Base-by-base conservation (phyloP, 2,113 vertebrate species). In the Jaculus jaculus region DNA sequence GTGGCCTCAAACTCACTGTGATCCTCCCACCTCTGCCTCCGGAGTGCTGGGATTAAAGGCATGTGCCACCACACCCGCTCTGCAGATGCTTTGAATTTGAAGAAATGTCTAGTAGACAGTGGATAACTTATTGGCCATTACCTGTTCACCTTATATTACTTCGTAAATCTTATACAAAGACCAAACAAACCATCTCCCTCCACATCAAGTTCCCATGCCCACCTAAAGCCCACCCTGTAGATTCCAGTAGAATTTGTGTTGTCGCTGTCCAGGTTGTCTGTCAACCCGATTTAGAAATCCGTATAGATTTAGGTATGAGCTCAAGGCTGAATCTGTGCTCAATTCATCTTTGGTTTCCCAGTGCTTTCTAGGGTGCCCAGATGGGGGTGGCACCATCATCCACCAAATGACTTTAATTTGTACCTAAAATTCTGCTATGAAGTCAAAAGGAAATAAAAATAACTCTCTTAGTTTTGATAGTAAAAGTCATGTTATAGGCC, bases 361-460 rank as follows among this genome's bases (percentile, higher is more conserved):
- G 1, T 58, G n/a, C 39, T 42, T 89, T 16, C 2, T 13, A 80
- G 65, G 34, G 30, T 69, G 23, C 71, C 60, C 24, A 58, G 47
- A 89, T 69, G n/a, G 51, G 18, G 58, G 47, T 58, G 39, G 39
- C 69, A 16, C 61, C 77, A 90, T 90, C 37, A 69, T 13, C 71
- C 34, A 75, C 72, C 79, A 24, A 87, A 51, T 51, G 68, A 74
- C 9, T 86, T 60, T 51, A 90, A 84, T 92, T 90, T 87, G 10
- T 66, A 32, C 28, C 15, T 91, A 72, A 84, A 87, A 72, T 78
- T 95, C 58, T 90, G 69, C 89, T 71, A 69, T 63, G 51, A 54
- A 85, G 28, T 79, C 39, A 87, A 91, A 89, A 82, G 17, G 28
- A 93, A 87, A 83, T 65, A 66, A 84, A 89, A 90, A 61, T 32